These are phyloP conservation scores for Eupithecia subfuscata DNA, from an alignment of 2,888 invertebrate genomes.

Conservation along the genomic window DNA sequence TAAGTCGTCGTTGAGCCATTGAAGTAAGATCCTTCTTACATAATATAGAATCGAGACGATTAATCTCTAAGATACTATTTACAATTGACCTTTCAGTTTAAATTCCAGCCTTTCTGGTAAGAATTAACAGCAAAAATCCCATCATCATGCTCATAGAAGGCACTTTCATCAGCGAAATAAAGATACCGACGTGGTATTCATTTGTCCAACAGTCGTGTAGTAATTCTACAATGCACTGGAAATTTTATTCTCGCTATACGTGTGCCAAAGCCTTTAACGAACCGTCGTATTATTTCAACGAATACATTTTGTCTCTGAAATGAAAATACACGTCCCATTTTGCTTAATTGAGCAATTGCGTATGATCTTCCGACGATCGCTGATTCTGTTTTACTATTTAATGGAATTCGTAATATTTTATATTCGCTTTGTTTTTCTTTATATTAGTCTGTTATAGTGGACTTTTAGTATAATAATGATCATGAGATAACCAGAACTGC, in stretches of 20 bases:
- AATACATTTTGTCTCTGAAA: slow-evolving; percentile 4
- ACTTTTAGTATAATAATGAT: neutral
- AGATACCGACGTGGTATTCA: neutral
- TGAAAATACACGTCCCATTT: slow-evolving; percentile 24
- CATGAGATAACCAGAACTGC: neutral
- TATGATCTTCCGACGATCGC: slow-evolving; percentile 18
- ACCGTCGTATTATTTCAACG: slow-evolving; percentile 10
- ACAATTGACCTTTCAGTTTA: too few species aligned
- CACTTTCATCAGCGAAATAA: neutral
- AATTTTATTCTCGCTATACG: neutral
- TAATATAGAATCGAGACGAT: too few species aligned
- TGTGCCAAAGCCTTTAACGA: slow-evolving; percentile 6
- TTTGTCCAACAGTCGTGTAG: neutral
- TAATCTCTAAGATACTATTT: too few species aligned
- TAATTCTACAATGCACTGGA: slow-evolving; percentile 3
- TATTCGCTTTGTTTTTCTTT: neutral
- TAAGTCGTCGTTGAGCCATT: too few species aligned
- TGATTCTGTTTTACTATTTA: slow-evolving; percentile 3
- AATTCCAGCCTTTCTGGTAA: too few species aligned
- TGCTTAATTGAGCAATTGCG: slow-evolving; percentile 24
- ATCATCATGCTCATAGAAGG: neutral
- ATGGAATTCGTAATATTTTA: neutral
- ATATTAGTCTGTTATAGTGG: neutral
- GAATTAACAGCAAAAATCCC: neutral
- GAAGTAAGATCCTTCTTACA: too few species aligned